Evolutionary conservation across 2,113 vertebrate species (phyloP).

Genomic region (Taxidea taxus): DNA sequence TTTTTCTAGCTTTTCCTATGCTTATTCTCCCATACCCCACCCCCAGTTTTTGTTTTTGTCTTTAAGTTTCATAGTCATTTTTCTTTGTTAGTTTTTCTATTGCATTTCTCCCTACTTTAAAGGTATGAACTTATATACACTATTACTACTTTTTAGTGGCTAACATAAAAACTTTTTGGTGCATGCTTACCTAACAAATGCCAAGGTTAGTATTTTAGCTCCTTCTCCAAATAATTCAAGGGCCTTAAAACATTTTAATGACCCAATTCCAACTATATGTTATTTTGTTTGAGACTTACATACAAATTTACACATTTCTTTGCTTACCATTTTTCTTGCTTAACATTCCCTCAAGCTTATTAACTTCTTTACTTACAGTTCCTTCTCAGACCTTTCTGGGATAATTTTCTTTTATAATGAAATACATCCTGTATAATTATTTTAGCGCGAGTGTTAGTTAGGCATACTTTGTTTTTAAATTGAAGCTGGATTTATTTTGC

Average conservation of each 20-base stretch:
- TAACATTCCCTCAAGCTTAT: neutral
- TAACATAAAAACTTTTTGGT: neutral
- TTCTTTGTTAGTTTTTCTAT: neutral
- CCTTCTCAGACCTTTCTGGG: neutral
- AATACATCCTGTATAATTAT: neutral
- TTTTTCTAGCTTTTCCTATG: neutral
- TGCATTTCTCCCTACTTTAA: neutral
- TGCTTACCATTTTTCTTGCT: neutral
- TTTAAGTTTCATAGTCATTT: neutral
- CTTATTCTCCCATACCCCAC: neutral
- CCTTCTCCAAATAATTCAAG: neutral
- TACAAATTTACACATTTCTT: neutral
- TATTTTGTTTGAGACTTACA: neutral
- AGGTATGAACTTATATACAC: neutral
- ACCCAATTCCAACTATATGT: neutral
- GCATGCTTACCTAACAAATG: neutral
- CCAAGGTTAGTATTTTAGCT: neutral
- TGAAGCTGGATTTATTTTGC: neutral
- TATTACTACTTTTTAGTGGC: neutral
- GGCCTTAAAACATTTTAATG: neutral
- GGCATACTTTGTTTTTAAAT: neutral
- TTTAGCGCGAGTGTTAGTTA: neutral
- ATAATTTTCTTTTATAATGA: neutral
- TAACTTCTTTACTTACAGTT: neutral
- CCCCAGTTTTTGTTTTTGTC: neutral